These are phyloP conservation scores for Achroia grisella DNA, from an alignment of 1,140 invertebrate genomes.

Conservation along the genomic window DNA sequence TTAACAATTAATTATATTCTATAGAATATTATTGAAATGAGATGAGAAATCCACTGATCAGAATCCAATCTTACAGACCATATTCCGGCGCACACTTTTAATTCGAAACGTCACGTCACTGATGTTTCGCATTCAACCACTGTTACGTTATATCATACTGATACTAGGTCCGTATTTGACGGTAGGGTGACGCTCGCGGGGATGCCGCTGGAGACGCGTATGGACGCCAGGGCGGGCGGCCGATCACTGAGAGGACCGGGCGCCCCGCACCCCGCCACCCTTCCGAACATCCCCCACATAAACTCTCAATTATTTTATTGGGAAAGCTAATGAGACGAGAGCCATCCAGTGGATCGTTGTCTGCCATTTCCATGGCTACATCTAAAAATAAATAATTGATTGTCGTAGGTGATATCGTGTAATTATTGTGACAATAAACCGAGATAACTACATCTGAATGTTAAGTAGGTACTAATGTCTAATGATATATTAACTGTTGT, in stretches of 20 bases:
- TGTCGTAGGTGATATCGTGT: neutral
- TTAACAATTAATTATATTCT: too few relatives aligned
- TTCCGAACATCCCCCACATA: slow-evolving; percentile 38
- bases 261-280: slow-evolving; percentile 22
- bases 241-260: slow-evolving; percentile 50
- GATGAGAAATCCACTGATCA: too few relatives aligned
- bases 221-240: slow-evolving; percentile 47
- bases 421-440: too few relatives aligned
- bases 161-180: slow-evolving; percentile 29
- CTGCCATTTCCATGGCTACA: slow-evolving; percentile 37
- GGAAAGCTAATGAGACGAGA: slow-evolving; percentile 67
- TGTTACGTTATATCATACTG: slow-evolving; percentile 25
- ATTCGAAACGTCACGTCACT: slow-evolving; percentile 19
- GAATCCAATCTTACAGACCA: too few relatives aligned
- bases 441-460: too few relatives aligned
- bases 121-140: slow-evolving; percentile 21
- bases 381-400: slow-evolving; percentile 14
- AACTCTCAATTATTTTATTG: slow-evolving; percentile 71
- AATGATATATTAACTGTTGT: too few relatives aligned
- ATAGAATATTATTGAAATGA: too few relatives aligned
- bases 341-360: slow-evolving; percentile 37
- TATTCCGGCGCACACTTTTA: neutral
- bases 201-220: slow-evolving; percentile 25
- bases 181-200: slow-evolving; percentile 15
- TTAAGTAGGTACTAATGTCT: too few relatives aligned